Conservation (phyloP, 64 coral and sea anemone genomes). For the Dendronephthya gigantea region DNA sequence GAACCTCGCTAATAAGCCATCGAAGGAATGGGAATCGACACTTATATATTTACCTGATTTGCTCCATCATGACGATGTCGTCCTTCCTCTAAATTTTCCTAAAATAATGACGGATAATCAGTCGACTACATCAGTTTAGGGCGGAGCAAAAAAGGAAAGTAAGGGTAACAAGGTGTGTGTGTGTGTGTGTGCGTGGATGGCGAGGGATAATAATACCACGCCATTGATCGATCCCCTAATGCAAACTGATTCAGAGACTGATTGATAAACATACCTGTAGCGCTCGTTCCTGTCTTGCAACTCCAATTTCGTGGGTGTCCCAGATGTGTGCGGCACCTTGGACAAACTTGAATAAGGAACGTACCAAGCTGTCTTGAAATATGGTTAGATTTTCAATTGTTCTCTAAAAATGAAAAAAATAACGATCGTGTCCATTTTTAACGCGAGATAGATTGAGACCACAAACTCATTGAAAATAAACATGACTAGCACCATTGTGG, state of each 20-base stretch:
- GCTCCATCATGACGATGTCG: slow-evolving; percentile 75
- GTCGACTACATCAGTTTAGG: too few relatives aligned
- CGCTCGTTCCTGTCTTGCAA: slow-evolving; percentile 74
- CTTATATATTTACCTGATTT: slow-evolving; percentile 61
- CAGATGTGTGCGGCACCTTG: slow-evolving; percentile 91
- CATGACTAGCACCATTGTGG: too few relatives aligned
- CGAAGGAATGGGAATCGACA: too few relatives aligned
- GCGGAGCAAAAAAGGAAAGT: neutral
- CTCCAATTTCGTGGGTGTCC: slow-evolving; percentile 83
- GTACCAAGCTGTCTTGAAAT: slow-evolving; percentile 84
- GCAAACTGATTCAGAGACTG: neutral
- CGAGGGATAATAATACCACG: too few relatives aligned
- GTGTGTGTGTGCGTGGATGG: too few relatives aligned
- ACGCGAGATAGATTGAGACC: too few relatives aligned
- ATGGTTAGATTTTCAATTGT: slow-evolving; percentile 73
- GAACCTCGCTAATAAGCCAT: too few relatives aligned
- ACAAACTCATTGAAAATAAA: too few relatives aligned
- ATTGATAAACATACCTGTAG: slow-evolving; percentile 45
- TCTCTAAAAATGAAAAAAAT: slow-evolving; percentile 58
- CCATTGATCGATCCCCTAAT: too few relatives aligned
- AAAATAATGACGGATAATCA: slow-evolving; percentile 5
- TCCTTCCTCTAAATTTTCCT: slow-evolving; percentile 83
- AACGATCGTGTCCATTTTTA: too few relatives aligned
- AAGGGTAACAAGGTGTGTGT: neutral
- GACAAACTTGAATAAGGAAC: slow-evolving; percentile 93